Percentiles rank a stretch among this genome's conserved stretches.
Conservation (phyloP, 2,797 vertebrate species). For the Oreonectes daqikongensis region DNA sequence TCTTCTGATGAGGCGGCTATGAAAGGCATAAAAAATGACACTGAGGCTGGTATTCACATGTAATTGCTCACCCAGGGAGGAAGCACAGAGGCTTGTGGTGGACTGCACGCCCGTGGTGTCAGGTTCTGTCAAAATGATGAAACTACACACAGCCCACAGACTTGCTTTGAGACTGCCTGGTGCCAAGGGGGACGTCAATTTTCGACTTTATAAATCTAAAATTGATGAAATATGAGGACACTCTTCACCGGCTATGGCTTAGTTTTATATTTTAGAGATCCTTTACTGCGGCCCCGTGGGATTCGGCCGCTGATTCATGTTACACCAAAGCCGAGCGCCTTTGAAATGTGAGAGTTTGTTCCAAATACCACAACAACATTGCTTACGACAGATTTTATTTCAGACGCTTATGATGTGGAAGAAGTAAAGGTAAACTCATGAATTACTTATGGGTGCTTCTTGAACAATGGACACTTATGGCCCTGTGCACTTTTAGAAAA, state of each 20-base stretch:
- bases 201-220: conserved; percentile 70
- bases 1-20: conserved; percentile 69
- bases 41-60: conserved; percentile 71
- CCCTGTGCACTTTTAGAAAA: not conserved
- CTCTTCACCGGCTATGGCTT: conserved; percentile 59
- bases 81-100: conserved; percentile 70
- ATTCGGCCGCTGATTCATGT: conserved; percentile 61
- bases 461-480: not conserved
- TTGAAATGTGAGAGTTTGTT: conserved; percentile 46
- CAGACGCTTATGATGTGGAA: conserved; percentile 34
- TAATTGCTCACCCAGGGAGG: conserved; percentile 82
- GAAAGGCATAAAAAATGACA: conserved; percentile 75
- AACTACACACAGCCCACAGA: conserved; percentile 63
- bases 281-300: conserved; percentile 41
- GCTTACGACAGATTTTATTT: conserved; percentile 35
- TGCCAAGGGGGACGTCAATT: conserved; percentile 70
- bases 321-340: conserved; percentile 58
- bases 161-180: conserved; percentile 62
- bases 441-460: not conserved
- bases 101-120: conserved; percentile 70
- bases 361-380: conserved; percentile 49
- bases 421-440: not conserved
- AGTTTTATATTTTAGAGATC: conserved; percentile 61
- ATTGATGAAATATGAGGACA: conserved; percentile 70
- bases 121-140: conserved; percentile 78